Conservation (phyloP, 2,888 invertebrate genomes). For the Panzeria rudis region DNA sequence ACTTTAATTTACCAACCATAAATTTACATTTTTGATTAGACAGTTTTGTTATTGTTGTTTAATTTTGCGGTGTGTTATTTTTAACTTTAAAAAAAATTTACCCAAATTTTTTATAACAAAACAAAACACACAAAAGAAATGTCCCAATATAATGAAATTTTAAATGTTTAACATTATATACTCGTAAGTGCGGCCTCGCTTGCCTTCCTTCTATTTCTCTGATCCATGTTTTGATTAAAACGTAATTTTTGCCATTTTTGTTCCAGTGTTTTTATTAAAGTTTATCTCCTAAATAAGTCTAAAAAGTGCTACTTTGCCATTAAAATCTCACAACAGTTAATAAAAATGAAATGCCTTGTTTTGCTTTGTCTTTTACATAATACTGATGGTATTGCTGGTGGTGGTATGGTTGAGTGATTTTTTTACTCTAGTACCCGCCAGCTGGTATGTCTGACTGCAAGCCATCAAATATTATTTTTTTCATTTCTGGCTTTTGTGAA, state of each 20-base stretch:
- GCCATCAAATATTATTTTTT: constrained; percentile 15
- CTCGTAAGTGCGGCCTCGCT: neutral
- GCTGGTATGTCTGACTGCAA: constrained; percentile 9
- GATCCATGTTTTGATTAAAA: constrained; percentile 18
- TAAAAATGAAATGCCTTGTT: constrained; percentile 55
- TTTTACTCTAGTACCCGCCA: neutral
- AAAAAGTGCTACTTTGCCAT: constrained; percentile 22
- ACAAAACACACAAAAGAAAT: neutral
- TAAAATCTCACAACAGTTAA: constrained; percentile 55
- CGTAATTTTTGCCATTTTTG: neutral
- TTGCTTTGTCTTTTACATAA: neutral
- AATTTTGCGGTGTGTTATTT: constrained; percentile 3
- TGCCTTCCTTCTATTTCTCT: neutral
- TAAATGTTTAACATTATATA: constrained; percentile 20
- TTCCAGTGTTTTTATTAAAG: neutral
- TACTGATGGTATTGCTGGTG: constrained; percentile 2
- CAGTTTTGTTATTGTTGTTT: constrained; percentile 11
- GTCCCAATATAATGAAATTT: constrained; percentile 1
- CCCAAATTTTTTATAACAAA: constrained; percentile 7
- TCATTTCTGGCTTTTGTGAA: constrained; percentile 33
- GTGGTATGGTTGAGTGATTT: constrained; percentile 36
- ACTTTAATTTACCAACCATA: constrained; percentile 55
- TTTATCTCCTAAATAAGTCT: neutral
- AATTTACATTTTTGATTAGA: constrained; percentile 66
- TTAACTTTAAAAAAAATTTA: neutral